A percentile compares a stretch with the other conserved stretches of the same genome.
These are phyloP conservation scores for Corythoichthys haematopterus DNA, from an alignment of 2,113 vertebrate genomes.

Conservation along the genomic window DNA sequence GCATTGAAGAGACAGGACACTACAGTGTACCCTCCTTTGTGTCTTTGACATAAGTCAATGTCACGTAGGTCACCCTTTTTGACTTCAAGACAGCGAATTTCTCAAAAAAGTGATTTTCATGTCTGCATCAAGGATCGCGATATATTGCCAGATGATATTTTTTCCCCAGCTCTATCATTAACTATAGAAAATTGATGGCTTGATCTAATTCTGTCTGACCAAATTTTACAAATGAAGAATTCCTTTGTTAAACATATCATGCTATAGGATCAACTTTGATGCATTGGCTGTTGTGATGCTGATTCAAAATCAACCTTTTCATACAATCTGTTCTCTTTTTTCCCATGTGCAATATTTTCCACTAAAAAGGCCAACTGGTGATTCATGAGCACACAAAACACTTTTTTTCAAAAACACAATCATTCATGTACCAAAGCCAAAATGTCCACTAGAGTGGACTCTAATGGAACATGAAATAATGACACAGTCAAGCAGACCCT, in stretches of 20 bases:
- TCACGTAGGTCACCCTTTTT: no score
- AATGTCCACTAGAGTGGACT: background rate
- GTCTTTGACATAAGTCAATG: no score
- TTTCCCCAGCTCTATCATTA: no score
- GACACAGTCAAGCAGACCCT: background rate
- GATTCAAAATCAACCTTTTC: conserved; percentile 11
- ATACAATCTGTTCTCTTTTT: background rate
- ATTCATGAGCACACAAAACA: conserved; percentile 19
- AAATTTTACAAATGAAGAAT: conserved; percentile 2
- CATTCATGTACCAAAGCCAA: background rate
- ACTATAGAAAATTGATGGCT: background rate
- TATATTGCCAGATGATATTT: no score
- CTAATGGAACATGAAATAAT: background rate
- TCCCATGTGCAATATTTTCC: conserved; percentile 1
- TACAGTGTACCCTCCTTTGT: no score
- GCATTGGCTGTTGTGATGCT: conserved; percentile 8
- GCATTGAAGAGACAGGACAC: no score
- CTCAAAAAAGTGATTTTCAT: no score
- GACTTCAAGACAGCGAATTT: no score
- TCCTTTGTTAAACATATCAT: conserved; percentile 31
- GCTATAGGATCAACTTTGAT: background rate
- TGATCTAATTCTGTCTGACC: background rate
- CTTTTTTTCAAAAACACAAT: background rate
- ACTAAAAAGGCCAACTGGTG: background rate
- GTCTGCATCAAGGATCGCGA: no score